phyloP scores from a whole-genome alignment of 2,113 vertebrate genomes.

The Podarcis muralis region DNA sequence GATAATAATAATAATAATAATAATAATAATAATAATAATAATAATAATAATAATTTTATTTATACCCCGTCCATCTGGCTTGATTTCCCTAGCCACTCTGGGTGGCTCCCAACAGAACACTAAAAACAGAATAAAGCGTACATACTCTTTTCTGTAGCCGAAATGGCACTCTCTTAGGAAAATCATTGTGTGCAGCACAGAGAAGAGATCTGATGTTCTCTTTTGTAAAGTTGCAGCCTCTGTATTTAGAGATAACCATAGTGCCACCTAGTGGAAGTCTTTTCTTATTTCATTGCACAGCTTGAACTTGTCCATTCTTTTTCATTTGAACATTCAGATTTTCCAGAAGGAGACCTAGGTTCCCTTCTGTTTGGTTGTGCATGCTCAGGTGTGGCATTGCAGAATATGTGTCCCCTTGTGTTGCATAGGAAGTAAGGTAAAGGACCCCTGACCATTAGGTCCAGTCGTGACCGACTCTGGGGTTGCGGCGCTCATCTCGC shows the following conservation, averaged over 20 bases:
- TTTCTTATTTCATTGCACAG: background rate
- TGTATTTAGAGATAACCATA: constrained; percentile 19
- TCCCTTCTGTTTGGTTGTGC: background rate
- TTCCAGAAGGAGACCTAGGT: background rate
- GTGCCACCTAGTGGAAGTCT: constrained; percentile 57
- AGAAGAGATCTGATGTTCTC: background rate
- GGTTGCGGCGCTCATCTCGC: too few relatives aligned
- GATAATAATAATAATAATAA: too few relatives aligned
- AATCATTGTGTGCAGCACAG: background rate
- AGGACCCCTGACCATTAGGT: too few relatives aligned
- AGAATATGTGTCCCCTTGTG: background rate
- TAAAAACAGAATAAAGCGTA: background rate
- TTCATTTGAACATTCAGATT: background rate
- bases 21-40: too few relatives aligned
- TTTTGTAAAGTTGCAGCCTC: background rate
- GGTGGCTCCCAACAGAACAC: too few relatives aligned
- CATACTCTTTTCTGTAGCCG: background rate
- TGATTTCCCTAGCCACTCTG: too few relatives aligned
- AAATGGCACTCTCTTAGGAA: background rate
- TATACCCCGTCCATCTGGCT: too few relatives aligned
- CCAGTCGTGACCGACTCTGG: too few relatives aligned
- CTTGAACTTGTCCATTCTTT: background rate
- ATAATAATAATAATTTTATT: too few relatives aligned
- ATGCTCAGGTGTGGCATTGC: background rate
- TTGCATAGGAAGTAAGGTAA: background rate